A percentile compares a stretch with the other conserved stretches of the same genome.
phyloP scores from a whole-genome alignment of 2,113 vertebrate genomes.

The Melospiza melodia region DNA sequence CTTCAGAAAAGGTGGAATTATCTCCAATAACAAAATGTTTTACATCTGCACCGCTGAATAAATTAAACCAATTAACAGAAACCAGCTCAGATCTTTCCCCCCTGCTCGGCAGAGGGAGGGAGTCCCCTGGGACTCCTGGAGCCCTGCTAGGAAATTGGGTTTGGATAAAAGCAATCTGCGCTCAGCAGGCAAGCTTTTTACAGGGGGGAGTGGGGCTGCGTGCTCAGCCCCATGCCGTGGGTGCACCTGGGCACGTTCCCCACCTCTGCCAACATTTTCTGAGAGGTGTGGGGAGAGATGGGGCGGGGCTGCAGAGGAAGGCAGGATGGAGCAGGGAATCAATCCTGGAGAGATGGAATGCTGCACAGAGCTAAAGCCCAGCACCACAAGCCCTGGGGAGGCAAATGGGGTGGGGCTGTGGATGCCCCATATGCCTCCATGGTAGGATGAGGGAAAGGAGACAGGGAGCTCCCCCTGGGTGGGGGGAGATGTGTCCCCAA shows the following conservation, averaged over 20 bases:
- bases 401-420: not conserved
- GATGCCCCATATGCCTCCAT: not conserved
- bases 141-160: slow-evolving; percentile 3
- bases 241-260: not conserved
- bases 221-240: not conserved
- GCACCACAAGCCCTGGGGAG: fast-evolving
- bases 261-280: not conserved
- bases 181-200: not conserved
- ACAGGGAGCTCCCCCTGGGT: not conserved
- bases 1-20: slow-evolving; percentile 62
- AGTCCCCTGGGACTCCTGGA: not conserved
- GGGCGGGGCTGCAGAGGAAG: not conserved
- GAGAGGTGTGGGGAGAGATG: not conserved
- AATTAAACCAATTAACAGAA: slow-evolving; percentile 76
- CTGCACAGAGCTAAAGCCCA: not conserved
- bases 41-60: slow-evolving; percentile 61
- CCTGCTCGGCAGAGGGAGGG: not conserved
- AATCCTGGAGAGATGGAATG: not conserved
- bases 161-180: not conserved
- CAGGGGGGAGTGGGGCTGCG: not conserved
- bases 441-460: not conserved
- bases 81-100: slow-evolving; percentile 23
- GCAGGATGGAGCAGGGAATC: not conserved
- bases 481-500: fast-evolving
- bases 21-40: slow-evolving; percentile 72